Conservation (phyloP, 2,797 vertebrate species). For the Danio tinwini region DNA sequence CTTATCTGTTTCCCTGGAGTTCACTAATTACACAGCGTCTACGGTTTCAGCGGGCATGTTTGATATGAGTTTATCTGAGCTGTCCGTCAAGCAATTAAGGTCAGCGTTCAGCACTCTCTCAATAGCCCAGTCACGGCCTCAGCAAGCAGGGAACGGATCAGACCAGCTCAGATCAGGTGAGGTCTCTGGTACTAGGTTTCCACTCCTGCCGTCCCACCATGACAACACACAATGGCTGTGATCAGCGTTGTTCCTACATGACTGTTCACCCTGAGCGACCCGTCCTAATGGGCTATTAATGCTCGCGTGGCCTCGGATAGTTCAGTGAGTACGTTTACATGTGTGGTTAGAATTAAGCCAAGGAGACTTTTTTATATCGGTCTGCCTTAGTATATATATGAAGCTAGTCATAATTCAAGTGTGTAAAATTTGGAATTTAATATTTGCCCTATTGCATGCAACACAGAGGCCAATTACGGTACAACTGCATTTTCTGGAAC, state of each 20-base stretch:
- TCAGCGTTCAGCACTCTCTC: slow-evolving; percentile 65
- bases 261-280: slow-evolving; percentile 59
- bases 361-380: not conserved
- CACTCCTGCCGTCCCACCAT: slow-evolving; percentile 58
- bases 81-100: slow-evolving; percentile 69
- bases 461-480: not conserved
- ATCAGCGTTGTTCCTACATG: slow-evolving; percentile 59
- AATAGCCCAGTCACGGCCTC: slow-evolving; percentile 55
- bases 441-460: not conserved
- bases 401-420: not conserved
- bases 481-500: not conserved
- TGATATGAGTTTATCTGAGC: slow-evolving; percentile 80
- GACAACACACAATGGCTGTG: slow-evolving; percentile 59
- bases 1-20: slow-evolving; percentile 65
- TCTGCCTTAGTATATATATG: not conserved
- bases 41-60: slow-evolving; percentile 74
- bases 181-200: slow-evolving; percentile 59
- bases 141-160: slow-evolving; percentile 58
- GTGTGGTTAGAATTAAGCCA: not conserved
- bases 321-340: slow-evolving; percentile 31
- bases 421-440: not conserved
- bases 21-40: slow-evolving; percentile 79
- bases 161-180: slow-evolving; percentile 59
- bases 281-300: slow-evolving; percentile 51
- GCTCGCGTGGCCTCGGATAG: slow-evolving; percentile 27